phyloP scores from a whole-genome alignment of 2,797 vertebrate species.

The Pseudotriccus pelzelni region DNA sequence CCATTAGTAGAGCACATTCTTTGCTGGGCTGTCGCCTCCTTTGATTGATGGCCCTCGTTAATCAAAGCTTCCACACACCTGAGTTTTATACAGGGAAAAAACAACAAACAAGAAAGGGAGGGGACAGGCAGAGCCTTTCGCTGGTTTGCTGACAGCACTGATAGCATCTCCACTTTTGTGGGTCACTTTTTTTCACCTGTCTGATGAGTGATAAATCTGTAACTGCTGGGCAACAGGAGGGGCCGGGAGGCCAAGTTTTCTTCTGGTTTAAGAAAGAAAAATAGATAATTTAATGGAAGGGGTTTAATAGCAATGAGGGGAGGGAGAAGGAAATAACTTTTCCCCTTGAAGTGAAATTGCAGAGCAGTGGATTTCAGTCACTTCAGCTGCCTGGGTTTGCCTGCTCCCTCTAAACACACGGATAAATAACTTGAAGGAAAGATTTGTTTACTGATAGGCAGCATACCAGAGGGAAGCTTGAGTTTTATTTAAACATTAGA shows the following conservation, averaged over 20 bases:
- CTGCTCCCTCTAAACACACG: background rate
- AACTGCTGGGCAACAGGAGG: slow-evolving; percentile 7
- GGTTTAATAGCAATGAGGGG: background rate
- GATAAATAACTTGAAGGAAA: background rate
- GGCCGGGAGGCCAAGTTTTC: background rate
- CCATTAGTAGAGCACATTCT: slow-evolving; percentile 37
- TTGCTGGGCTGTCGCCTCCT: slow-evolving; percentile 25
- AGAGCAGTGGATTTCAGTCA: background rate
- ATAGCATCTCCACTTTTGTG: slow-evolving; percentile 55
- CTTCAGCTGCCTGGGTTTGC: background rate
- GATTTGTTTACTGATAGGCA: background rate
- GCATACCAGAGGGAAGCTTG: background rate
- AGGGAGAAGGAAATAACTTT: background rate
- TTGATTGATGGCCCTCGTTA: slow-evolving; percentile 69
- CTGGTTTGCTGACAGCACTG: slow-evolving; percentile 32
- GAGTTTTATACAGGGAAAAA: background rate
- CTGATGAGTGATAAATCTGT: slow-evolving; percentile 40
- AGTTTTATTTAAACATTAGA: background rate
- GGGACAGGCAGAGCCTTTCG: background rate
- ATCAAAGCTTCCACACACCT: slow-evolving; percentile 54
- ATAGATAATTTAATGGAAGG: slow-evolving; percentile 7
- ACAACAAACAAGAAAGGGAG: background rate
- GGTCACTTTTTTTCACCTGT: slow-evolving; percentile 62
- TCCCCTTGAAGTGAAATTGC: background rate
- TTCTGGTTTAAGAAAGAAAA: slow-evolving; percentile 39